Base-by-base conservation (phyloP, 1,140 invertebrate genomes). In the Calephelis nemesis region DNA sequence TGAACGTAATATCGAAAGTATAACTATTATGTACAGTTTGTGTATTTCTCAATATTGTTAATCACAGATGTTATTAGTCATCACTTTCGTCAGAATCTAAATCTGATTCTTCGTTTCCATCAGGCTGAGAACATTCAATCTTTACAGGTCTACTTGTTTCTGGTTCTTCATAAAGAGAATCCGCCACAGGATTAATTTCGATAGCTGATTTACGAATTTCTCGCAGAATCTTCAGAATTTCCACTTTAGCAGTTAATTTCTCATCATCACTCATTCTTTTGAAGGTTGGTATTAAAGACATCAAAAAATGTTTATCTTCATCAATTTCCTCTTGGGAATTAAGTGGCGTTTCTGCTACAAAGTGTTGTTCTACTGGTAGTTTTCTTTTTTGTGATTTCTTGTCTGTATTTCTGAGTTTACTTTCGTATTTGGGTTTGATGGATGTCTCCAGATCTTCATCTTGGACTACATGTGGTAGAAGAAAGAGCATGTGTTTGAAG, bases 401-500 rank as follows among this genome's bases (percentile, higher is more conserved):
- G 68, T 63, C 69, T 40, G 40, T 47, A 11, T 47, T 60, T n/a
- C 19, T 39, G 42, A 39, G 40, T 11, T 45, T 47, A 19, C 7
- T 54, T 64, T 8, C 49, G 39, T 52, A 54, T 65, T 54, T 9
- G 7, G 52, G 48, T 42, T 65, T 45, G 10, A 8, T 11, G 3
- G 52, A 13, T 30, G 13, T 13, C 62, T 65, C 49, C 1, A n/a
- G n/a, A 0, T 63, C 63, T 1, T 63, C 68, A 0, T 68, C 63
- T 10, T 70, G 48, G 7, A 62, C 10, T 10, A 81, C 60, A 58
- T 84, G 77, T 8, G 79, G 77, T 11, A 78, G 67, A 5, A 83
- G 62, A 62, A 82, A 81, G 63, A 76, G 63, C 79, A 84, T 79
- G 68, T 83, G 75, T 45, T 81, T 79, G 71, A 79, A 82, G 71